Base-by-base conservation (phyloP, 2,888 invertebrate genomes). In the Pammene aurita region DNA sequence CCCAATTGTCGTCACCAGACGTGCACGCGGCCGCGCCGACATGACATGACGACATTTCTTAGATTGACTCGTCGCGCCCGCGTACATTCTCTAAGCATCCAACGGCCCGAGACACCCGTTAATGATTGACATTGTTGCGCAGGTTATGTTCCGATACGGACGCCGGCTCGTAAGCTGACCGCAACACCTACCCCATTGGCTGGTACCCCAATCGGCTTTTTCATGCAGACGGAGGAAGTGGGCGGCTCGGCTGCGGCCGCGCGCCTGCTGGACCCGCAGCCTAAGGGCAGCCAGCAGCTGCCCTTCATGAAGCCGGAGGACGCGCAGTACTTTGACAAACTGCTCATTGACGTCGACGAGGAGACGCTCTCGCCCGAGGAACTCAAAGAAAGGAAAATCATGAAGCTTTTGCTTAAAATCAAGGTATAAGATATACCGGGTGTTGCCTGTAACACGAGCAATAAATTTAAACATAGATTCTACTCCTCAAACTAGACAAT, bases 281-380 rank as follows among this genome's bases (percentile, higher is more conserved):
- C 99, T 0, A 99, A 98, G 88, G 97, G 96, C 0, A 94, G 94
- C 79, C 91, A 91, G 84, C 99, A 99, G 92, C 94, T 99, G 77
- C 99, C 99, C 14, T 98, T 99, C 85, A 97, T 99, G 96, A 99
- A 99, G 88, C 99, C 99, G 0, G 99, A 99, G 89, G 99, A 99
- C 92, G 98, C 99, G 56, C 99, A 99, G 92, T 99, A 99, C 92
- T 99, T 99, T 90, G 99, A 99, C 89, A 99, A 99, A 90, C 93
- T 99, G 73, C 94, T 99, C 75, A 96, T 98, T 66, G 99, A 99
- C 84, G 99, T 99, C 38, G 99, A 99, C 87, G 99, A 99, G 90
- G 98, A 99, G 81, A 92, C 96, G 0, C 93, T 99, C 48, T 96
- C 97, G 63, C 98, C 99, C 0, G 99, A 99, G 80, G 99, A 99